Evolutionary conservation across 2,888 invertebrate genomes (phyloP).

Genomic region (Desoria tigrina): DNA sequence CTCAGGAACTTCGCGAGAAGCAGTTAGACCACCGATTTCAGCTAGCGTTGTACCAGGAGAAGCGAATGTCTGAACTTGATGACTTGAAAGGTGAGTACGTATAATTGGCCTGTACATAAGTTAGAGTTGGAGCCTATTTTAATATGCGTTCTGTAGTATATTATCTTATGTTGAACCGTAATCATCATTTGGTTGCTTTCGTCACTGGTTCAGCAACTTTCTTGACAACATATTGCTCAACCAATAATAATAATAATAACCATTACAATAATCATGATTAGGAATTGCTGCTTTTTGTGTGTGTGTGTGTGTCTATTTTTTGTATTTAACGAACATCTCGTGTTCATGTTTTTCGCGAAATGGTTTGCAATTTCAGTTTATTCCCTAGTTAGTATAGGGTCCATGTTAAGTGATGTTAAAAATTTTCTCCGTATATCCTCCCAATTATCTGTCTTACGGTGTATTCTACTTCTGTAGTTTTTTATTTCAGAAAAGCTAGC

Average conservation of each 20-base stretch:
- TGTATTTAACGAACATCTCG: neutral
- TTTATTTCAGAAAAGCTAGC: slow-evolving; percentile 60
- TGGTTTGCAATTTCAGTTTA: neutral
- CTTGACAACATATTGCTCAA: too few species aligned
- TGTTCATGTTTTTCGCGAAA: neutral
- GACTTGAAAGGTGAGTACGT: slow-evolving; percentile 62
- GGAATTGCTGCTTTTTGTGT: neutral
- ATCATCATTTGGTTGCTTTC: neutral
- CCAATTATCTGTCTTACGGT: too few species aligned
- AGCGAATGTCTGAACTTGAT: slow-evolving; percentile 65
- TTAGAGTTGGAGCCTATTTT: too few species aligned
- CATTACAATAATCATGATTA: too few species aligned
- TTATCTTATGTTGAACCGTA: neutral
- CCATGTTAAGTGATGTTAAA: too few species aligned
- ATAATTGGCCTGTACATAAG: too few species aligned
- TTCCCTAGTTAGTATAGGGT: neutral
- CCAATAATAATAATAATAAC: too few species aligned
- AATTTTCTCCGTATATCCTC: too few species aligned
- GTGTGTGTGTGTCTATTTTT: too few species aligned
- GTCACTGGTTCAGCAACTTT: too few species aligned
- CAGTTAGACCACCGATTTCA: slow-evolving; percentile 73
- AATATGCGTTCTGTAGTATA: too few species aligned
- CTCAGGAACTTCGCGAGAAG: slow-evolving; percentile 69
- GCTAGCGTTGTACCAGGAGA: slow-evolving; percentile 69
- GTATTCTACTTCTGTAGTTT: too few species aligned